These are phyloP conservation scores for Natrix natrix DNA, from an alignment of 2,797 vertebrate genomes.

Conservation along the genomic window DNA sequence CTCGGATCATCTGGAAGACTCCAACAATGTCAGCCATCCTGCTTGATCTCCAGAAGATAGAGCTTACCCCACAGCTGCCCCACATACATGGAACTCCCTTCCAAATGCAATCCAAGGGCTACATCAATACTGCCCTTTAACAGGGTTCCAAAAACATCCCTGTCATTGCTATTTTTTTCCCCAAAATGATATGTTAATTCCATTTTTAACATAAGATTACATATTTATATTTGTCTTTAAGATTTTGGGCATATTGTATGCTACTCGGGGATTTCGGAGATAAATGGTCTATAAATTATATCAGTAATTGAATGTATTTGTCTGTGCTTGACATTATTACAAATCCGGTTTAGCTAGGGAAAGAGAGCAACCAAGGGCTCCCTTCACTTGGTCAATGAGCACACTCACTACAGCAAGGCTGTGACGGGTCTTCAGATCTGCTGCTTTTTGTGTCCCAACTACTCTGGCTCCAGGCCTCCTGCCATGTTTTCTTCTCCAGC, in stretches of 20 bases:
- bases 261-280: not conserved
- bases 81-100: not conserved
- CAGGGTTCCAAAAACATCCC: not conserved
- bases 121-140: not conserved
- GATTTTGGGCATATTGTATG: not conserved
- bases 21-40: not conserved
- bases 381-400: not conserved
- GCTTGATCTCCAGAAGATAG: not conserved
- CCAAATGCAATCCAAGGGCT: not conserved
- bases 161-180: not conserved
- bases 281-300: not conserved
- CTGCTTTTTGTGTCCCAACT: not conserved
- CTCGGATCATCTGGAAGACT: not conserved
- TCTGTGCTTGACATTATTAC: not conserved
- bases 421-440: not conserved
- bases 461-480: not conserved
- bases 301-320: not conserved
- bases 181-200: not conserved
- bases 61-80: not conserved
- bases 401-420: slow-evolving; percentile 14
- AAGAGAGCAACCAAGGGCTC: not conserved
- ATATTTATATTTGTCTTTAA: not conserved
- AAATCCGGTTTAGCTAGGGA: not conserved
- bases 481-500: not conserved
- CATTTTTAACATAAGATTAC: not conserved